A percentile compares a stretch with the other conserved stretches of the same genome.
Conservation (phyloP, 2,797 vertebrate genomes). For the Pogoniulus pusillus region DNA sequence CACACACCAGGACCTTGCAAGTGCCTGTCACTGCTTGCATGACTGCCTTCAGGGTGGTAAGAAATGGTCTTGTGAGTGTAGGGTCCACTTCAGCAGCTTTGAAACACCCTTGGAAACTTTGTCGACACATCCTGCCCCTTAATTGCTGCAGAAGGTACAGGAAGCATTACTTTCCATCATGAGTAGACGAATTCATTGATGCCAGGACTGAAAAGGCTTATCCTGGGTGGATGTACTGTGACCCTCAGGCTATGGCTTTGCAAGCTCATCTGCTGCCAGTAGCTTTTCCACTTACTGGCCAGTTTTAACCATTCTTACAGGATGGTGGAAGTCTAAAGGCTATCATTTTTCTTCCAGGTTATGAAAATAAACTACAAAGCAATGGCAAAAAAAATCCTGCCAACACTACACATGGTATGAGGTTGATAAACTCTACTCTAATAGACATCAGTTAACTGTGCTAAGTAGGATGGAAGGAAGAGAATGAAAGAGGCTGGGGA, state of each 20-base stretch:
- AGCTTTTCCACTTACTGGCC: neutral
- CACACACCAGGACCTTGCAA: neutral
- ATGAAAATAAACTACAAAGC: neutral
- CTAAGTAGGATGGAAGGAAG: neutral
- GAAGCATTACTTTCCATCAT: neutral
- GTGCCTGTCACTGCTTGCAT: fast-evolving
- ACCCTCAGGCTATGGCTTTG: neutral
- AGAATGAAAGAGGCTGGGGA: neutral
- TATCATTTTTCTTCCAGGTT: neutral
- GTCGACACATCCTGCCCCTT: neutral
- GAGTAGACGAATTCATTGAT: neutral
- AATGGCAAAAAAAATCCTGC: neutral
- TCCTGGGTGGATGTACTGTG: neutral
- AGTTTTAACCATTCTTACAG: neutral
- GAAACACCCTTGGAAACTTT: neutral
- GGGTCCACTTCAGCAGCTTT: neutral
- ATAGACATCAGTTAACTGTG: neutral
- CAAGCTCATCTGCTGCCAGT: neutral
- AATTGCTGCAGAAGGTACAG: neutral
- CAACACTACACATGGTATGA: neutral
- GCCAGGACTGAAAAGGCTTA: neutral
- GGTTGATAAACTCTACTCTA: neutral
- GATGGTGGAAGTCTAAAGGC: neutral
- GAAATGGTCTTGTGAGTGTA: fast-evolving
- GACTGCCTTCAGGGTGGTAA: neutral